Percentiles rank a stretch among this genome's conserved stretches.
Conservation (phyloP, 2,797 vertebrate genomes). For the Leptodactylus fallax region DNA sequence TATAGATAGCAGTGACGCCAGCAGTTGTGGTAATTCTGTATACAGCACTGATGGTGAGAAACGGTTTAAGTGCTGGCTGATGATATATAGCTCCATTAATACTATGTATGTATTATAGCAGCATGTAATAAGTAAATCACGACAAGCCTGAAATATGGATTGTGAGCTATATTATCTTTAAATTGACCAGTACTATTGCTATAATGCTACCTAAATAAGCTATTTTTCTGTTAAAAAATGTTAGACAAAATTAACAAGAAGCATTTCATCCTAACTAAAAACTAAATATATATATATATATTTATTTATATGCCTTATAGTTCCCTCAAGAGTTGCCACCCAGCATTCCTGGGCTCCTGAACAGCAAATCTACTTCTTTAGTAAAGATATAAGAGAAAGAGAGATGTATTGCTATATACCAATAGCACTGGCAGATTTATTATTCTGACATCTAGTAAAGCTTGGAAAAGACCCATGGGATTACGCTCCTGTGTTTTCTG, state of each 20-base stretch:
- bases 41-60: neutral
- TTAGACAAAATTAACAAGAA: too few species aligned
- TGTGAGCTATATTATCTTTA: neutral
- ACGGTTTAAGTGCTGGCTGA: neutral
- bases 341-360: neutral
- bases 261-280: too few species aligned
- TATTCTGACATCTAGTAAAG: neutral
- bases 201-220: neutral
- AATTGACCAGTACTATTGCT: neutral
- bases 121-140: neutral
- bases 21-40: neutral
- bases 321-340: neutral
- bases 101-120: neutral
- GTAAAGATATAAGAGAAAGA: neutral
- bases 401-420: neutral
- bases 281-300: too few species aligned
- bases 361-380: neutral
- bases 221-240: neutral
- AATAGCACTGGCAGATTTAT: neutral
- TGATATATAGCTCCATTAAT: neutral
- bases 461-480: neutral
- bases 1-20: conserved; percentile 43
- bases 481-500: neutral
- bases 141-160: neutral
- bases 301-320: neutral